Conservation (phyloP, 2,797 vertebrate species). For the Enteromius paludinosus region DNA sequence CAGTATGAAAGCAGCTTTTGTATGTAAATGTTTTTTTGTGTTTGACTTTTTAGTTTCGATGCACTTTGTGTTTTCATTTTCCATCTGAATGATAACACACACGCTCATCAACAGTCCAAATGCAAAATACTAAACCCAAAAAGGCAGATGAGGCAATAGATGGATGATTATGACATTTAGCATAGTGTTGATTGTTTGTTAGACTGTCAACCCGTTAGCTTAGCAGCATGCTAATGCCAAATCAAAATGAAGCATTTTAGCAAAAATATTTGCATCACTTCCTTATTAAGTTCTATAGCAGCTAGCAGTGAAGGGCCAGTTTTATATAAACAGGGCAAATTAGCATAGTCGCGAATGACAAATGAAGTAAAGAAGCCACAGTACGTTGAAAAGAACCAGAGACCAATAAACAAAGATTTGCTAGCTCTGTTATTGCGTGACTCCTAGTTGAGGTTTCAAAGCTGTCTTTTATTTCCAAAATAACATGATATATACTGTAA, state of each 20-base stretch:
- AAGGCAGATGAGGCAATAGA: background rate
- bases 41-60: background rate
- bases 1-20: background rate
- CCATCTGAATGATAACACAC: background rate
- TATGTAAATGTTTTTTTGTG: constrained; percentile 14
- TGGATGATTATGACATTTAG: no score
- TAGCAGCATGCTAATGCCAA: constrained; percentile 2
- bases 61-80: background rate
- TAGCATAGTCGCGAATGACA: no score
- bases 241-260: background rate
- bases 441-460: no score
- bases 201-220: background rate
- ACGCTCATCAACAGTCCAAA: background rate
- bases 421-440: no score
- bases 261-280: background rate
- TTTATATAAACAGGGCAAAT: no score
- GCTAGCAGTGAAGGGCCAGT: background rate
- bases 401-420: no score
- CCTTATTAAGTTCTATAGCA: background rate
- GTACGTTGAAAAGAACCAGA: no score
- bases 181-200: no score
- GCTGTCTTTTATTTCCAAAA: no score
- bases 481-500: no score
- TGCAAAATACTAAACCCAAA: background rate
- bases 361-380: no score